These are phyloP conservation scores for Eupeodes corollae DNA, from an alignment of 1,140 invertebrate genomes.

Conservation along the genomic window DNA sequence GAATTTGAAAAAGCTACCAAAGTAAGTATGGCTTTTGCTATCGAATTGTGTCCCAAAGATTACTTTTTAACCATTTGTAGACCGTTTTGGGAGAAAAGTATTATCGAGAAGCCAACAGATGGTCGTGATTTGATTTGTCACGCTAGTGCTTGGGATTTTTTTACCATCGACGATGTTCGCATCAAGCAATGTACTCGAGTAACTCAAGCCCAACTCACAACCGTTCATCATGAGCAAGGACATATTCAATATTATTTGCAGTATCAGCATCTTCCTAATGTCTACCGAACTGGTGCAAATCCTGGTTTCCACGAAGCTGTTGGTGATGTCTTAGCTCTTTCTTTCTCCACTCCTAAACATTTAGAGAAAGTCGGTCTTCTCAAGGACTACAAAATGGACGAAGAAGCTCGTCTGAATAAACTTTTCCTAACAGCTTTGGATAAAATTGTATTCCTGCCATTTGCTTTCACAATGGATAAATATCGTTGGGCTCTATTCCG, in stretches of 20 bases:
- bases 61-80: slow-evolving; percentile 7
- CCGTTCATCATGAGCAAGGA: slow-evolving; percentile 81
- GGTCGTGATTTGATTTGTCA: slow-evolving; percentile 75
- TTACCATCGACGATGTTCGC: slow-evolving; percentile 67
- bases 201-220: slow-evolving; percentile 59
- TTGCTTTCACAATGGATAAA: slow-evolving; percentile 72
- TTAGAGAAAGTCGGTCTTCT: slow-evolving; percentile 62
- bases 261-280: slow-evolving; percentile 62
- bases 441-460: slow-evolving; percentile 81
- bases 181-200: slow-evolving; percentile 83
- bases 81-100: slow-evolving; percentile 69
- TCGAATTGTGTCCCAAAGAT: no score
- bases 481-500: slow-evolving; percentile 82
- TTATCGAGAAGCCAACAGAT: slow-evolving; percentile 65
- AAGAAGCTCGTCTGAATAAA: slow-evolving; percentile 67
- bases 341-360: slow-evolving; percentile 68
- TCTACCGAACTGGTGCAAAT: slow-evolving; percentile 63
- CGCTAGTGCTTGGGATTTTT: slow-evolving; percentile 87
- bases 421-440: slow-evolving; percentile 67
- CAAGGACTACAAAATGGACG: slow-evolving; percentile 47
- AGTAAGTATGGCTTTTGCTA: slow-evolving; percentile 21
- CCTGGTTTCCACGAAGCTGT: slow-evolving; percentile 82
- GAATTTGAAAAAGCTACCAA: slow-evolving; percentile 70
- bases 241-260: slow-evolving; percentile 78
- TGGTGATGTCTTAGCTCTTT: slow-evolving; percentile 79